A percentile compares a stretch with the other conserved stretches of the same genome.
phyloP scores from a whole-genome alignment of 2,113 vertebrate species.

The Monopterus albus region DNA sequence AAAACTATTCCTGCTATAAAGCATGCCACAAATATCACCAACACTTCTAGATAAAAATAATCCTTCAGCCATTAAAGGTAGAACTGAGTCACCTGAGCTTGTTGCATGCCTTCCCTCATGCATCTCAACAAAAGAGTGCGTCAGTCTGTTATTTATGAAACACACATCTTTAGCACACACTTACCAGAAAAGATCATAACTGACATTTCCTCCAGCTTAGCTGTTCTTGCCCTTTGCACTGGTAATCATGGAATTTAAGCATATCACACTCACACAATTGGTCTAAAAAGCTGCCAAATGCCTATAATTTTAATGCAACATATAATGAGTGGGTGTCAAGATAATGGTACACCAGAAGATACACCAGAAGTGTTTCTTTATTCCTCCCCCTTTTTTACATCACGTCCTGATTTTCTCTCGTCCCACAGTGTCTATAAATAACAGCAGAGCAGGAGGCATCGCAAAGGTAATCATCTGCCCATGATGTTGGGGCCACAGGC shows the following conservation, averaged over 20 bases:
- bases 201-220: too few species aligned
- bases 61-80: too few species aligned
- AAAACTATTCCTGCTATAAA: neutral
- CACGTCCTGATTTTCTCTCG: slow-evolving; percentile 3
- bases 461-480: slow-evolving; percentile 63
- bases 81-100: too few species aligned
- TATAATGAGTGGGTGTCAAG: neutral
- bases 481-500: slow-evolving; percentile 40
- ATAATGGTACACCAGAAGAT: slow-evolving; percentile 22
- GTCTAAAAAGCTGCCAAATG: neutral
- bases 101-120: neutral
- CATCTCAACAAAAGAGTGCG: too few species aligned
- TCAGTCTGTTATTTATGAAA: too few species aligned
- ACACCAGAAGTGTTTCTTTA: slow-evolving; percentile 5
- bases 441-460: slow-evolving; percentile 43
- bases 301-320: neutral
- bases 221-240: neutral
- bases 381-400: neutral
- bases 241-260: neutral
- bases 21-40: neutral
- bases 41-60: too few species aligned
- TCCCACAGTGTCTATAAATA: slow-evolving; percentile 49
- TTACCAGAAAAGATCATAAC: neutral
- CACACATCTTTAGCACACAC: neutral
- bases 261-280: too few species aligned